Percentiles rank a stretch among this genome's conserved stretches.
Evolutionary conservation across 2,797 vertebrate species (phyloP).

Genomic region (Yasuhikotakia modesta): DNA sequence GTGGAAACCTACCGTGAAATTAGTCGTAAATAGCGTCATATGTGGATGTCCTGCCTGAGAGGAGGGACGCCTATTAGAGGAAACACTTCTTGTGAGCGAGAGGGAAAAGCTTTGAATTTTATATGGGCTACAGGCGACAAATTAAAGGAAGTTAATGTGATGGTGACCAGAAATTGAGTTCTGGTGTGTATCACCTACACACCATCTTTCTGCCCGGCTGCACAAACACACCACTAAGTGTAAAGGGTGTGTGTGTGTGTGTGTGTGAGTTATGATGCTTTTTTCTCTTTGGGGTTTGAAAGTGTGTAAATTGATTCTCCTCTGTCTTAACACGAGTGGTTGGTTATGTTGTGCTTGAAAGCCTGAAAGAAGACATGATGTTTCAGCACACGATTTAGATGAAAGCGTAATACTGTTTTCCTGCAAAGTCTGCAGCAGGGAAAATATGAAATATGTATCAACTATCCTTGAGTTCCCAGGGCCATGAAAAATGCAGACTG

Average conservation of each 20-base stretch:
- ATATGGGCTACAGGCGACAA: slow-evolving; percentile 29
- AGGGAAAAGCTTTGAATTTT: slow-evolving; percentile 25
- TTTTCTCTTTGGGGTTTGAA: neutral
- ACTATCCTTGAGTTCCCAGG: neutral
- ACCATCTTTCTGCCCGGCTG: slow-evolving; percentile 29
- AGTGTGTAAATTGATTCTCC: neutral
- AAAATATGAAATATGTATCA: slow-evolving; percentile 6
- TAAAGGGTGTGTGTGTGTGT: neutral
- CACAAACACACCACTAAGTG: neutral
- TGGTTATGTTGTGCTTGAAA: neutral
- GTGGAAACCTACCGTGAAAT: slow-evolving; percentile 25
- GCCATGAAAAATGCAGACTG: slow-evolving; percentile 24
- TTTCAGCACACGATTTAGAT: neutral
- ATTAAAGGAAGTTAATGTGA: slow-evolving; percentile 31
- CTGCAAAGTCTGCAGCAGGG: neutral
- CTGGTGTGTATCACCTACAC: slow-evolving; percentile 19
- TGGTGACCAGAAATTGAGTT: neutral
- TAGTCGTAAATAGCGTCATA: slow-evolving; percentile 24
- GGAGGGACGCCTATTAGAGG: neutral
- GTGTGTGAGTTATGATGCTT: neutral
- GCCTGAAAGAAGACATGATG: neutral
- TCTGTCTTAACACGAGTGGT: neutral
- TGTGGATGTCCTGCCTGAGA: neutral
- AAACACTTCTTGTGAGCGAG: neutral
- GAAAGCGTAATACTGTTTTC: slow-evolving; percentile 2